phyloP scores from a whole-genome alignment of 2,113 vertebrate species.

The Plecotus auritus region DNA sequence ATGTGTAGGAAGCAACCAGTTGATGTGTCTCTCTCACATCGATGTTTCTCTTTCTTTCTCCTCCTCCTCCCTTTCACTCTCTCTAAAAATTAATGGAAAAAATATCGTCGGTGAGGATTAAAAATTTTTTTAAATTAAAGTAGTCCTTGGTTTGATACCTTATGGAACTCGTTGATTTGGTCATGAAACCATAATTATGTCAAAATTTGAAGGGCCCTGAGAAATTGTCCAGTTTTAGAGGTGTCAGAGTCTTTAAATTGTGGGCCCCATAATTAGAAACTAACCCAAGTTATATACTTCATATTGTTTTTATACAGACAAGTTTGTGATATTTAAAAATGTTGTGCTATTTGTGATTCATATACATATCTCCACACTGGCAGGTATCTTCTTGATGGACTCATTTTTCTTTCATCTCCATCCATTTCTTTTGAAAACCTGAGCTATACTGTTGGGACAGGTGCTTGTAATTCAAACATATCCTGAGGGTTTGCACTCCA shows the following conservation, averaged over 20 bases:
- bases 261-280: conserved; percentile 21
- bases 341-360: background rate
- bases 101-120: too few relatives aligned
- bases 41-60: too few relatives aligned
- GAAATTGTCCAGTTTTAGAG: conserved; percentile 18
- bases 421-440: background rate
- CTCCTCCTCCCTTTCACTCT: too few relatives aligned
- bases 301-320: conserved; percentile 34
- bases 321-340: conserved; percentile 26
- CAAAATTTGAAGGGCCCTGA: conserved; percentile 35
- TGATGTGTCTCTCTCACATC: too few relatives aligned
- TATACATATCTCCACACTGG: background rate
- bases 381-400: background rate
- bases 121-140: background rate
- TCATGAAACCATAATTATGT: conserved; percentile 37
- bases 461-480: conserved; percentile 35
- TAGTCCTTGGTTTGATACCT: conserved; percentile 4
- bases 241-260: conserved; percentile 19
- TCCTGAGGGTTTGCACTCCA: conserved; percentile 17
- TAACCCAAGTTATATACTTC: conserved; percentile 8
- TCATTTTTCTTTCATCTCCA: conserved; percentile 15
- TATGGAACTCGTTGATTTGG: conserved; percentile 12
- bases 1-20: too few relatives aligned
- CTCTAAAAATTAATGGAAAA: too few relatives aligned
- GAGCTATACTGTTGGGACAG: background rate